A percentile compares a stretch with the other conserved stretches of the same genome.
Conservation (phyloP, 1,140 invertebrate species). For the Phortica variegata region DNA sequence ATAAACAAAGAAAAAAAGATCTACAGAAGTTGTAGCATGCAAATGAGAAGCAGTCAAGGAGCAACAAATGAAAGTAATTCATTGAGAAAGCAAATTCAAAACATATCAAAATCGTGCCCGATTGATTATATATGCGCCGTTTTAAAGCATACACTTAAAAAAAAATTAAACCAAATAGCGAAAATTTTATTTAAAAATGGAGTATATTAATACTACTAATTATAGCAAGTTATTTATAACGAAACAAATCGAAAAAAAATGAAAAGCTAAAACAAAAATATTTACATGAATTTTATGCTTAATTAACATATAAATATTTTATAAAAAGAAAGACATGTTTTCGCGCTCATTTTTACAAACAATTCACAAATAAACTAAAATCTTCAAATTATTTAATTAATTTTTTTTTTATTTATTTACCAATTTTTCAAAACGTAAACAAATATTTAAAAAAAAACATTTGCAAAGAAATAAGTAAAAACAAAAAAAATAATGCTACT, state of each 20-base stretch:
- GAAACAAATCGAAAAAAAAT: constrained; percentile 9
- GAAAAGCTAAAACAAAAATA: too few species aligned
- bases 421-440: background rate
- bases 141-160: constrained; percentile 25
- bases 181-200: constrained; percentile 22
- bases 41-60: constrained; percentile 2
- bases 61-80: constrained; percentile 20
- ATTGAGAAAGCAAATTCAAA: constrained; percentile 38
- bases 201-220: constrained; percentile 42
- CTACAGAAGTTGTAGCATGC: too few species aligned
- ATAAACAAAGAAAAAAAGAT: constrained; percentile 5
- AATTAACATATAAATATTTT: background rate
- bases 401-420: too few species aligned
- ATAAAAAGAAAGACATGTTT: background rate
- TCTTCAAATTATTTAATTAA: too few species aligned
- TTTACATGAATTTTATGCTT: background rate
- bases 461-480: too few species aligned
- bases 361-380: too few species aligned
- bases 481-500: background rate
- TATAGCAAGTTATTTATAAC: constrained; percentile 36
- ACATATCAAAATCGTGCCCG: constrained; percentile 58
- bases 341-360: background rate
- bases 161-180: constrained; percentile 33
- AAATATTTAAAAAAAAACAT: too few species aligned
- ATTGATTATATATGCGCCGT: constrained; percentile 32